Base-by-base conservation (phyloP, 53 echinoderm and acorn worm species). In the Echinarachnius parma region DNA sequence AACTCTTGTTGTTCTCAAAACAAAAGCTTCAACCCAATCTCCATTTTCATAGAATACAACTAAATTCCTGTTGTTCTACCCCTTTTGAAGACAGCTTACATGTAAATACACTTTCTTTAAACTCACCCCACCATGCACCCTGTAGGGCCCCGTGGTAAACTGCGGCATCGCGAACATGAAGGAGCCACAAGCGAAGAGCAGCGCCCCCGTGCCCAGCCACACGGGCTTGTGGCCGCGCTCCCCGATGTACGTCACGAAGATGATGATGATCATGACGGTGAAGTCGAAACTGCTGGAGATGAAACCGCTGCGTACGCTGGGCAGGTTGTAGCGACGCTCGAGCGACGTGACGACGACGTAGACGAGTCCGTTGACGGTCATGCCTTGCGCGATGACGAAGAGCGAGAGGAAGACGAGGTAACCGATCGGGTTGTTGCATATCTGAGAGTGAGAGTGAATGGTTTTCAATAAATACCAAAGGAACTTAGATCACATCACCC, bases 231-330 rank as follows among this genome's bases (percentile, higher is more conserved):
- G 83, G 44, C 87, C 61, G 0, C 79, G 59, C 72, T 87, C 96
- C 5, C 96, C 96, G 46, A 96, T 60, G 62, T 91, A 96, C 28
- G 96, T 90, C 26, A 96, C 96, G 49, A 91, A 87, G 9, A 90
- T 49, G 48, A 96, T 79, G 25, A 90, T 66, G 60, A 85, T 46
- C 82, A 91, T 84, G 34, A 83, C 87, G 2, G 91, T 71, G 37
- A 96, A 87, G 75, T 96, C 96, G 66, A 91, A 96, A 15, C 79
- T 83, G 60, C 91, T 91, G 35, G 87, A 84, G 47, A 96, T 96
- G 36, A 88, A 78, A 33, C 96, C 96, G 50, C 81, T 91, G 20
- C 81, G 77, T 13, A 91, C 82, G 65, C 96, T 96, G 32, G 91
- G 87, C 5, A 96, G 59, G 62, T 82, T 76, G 70, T 87, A 96